Percentiles rank a stretch among this genome's conserved stretches.
Evolutionary conservation across 2,113 vertebrate species (phyloP).

Genomic region (Cochlearius cochlearius): DNA sequence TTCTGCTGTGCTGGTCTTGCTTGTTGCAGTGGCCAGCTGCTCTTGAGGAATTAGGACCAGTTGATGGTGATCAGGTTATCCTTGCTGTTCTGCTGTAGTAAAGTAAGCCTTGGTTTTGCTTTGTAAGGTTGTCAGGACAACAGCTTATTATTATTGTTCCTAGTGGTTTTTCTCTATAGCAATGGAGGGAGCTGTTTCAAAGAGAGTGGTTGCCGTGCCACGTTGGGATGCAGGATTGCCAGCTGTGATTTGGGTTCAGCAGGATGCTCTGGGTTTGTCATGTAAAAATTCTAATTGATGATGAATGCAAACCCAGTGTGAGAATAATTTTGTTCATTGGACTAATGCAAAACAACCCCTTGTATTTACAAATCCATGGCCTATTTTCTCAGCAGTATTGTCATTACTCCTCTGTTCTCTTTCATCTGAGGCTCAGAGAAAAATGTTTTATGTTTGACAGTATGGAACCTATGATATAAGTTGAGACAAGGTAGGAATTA

Average conservation of each 20-base stretch:
- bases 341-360: slow-evolving; percentile 15
- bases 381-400: slow-evolving; percentile 16
- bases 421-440: not conserved
- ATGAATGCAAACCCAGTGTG: slow-evolving; percentile 36
- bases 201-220: not conserved
- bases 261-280: slow-evolving; percentile 22
- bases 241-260: slow-evolving; percentile 41
- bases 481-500: not conserved
- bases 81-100: not conserved
- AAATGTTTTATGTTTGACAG: not conserved
- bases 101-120: slow-evolving; percentile 8
- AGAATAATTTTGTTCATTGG: slow-evolving; percentile 46
- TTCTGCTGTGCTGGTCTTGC: not conserved
- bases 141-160: slow-evolving; percentile 29
- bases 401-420: not conserved
- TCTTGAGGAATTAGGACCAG: not conserved
- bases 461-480: not conserved
- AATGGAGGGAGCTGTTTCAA: not conserved
- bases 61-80: not conserved
- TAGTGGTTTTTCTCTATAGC: not conserved
- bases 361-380: slow-evolving; percentile 24
- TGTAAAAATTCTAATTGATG: slow-evolving; percentile 57
- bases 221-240: slow-evolving; percentile 40
- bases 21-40: not conserved
- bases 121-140: slow-evolving; percentile 63